Evolutionary conservation across 2,888 invertebrate species (phyloP).

Genomic region (Campoplex capitator): DNA sequence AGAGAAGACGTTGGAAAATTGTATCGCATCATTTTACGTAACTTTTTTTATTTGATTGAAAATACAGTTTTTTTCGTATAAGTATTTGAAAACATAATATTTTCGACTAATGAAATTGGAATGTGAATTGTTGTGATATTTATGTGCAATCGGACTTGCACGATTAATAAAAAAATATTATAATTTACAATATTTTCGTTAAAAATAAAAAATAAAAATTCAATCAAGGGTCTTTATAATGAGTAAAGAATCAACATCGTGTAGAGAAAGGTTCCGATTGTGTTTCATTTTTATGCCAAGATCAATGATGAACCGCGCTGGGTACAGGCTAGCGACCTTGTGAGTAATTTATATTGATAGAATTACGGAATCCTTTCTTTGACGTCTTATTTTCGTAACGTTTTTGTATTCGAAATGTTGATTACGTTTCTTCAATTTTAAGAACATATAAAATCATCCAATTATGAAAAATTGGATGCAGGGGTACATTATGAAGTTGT

Average conservation of each 20-base stretch:
- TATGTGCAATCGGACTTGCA: background rate
- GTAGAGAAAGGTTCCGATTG: background rate
- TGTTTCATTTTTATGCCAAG: constrained; percentile 5
- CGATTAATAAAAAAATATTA: background rate
- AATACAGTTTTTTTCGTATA: background rate
- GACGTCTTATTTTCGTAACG: no score
- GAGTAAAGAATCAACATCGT: background rate
- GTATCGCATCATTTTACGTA: background rate
- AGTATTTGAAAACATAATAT: background rate
- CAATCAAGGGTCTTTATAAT: background rate
- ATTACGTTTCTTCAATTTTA: no score
- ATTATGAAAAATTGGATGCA: no score
- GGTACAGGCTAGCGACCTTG: constrained; percentile 1
- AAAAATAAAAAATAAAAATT: background rate
- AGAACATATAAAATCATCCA: no score
- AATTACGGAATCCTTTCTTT: background rate
- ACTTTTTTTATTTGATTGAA: constrained; percentile 4
- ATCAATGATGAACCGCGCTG: background rate
- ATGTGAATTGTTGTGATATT: background rate
- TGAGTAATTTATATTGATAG: constrained; percentile 5
- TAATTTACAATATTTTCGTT: background rate
- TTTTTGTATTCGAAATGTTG: no score
- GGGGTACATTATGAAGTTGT: no score
- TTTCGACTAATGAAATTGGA: background rate
- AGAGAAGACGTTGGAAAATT: background rate